phyloP scores from a whole-genome alignment of 2,888 invertebrate genomes.

The Dryococelus australis region DNA sequence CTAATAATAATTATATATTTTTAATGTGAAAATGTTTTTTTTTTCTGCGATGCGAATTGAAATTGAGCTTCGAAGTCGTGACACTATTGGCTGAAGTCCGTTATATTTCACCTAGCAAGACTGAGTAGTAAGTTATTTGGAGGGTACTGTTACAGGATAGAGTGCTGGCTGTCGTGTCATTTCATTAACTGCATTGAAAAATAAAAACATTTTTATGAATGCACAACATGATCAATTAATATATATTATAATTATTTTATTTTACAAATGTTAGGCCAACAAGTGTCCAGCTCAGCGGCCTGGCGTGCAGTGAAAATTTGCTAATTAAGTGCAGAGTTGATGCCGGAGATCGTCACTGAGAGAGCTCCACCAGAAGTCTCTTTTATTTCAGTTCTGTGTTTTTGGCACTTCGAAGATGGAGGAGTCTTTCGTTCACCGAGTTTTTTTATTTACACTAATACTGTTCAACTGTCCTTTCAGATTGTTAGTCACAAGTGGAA shows the following conservation, averaged over 20 bases:
- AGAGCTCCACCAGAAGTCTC: not conserved
- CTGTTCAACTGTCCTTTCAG: not conserved
- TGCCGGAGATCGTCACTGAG: not conserved
- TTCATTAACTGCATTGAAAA: not conserved
- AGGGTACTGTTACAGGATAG: not conserved
- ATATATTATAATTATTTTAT: not conserved
- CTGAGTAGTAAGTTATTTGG: not conserved
- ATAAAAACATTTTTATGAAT: conserved; percentile 13
- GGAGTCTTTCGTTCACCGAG: not conserved
- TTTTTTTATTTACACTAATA: not conserved
- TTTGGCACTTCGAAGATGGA: conserved; percentile 16
- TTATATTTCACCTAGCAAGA: not conserved
- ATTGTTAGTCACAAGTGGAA: not conserved
- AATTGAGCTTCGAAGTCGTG: not conserved
- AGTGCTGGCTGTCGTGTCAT: not conserved
- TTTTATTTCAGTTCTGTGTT: not conserved
- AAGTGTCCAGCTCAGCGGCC: not conserved
- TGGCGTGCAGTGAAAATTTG: not conserved
- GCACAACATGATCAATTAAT: conserved; percentile 16
- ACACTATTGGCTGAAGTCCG: not conserved
- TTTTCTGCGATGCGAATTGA: not conserved
- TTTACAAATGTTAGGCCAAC: conserved; percentile 16
- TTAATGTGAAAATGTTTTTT: not conserved
- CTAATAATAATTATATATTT: not conserved
- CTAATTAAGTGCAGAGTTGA: conserved; percentile 11